These are phyloP conservation scores for Scytalopus superciliaris DNA, from an alignment of 2,113 vertebrate genomes.

Conservation along the genomic window DNA sequence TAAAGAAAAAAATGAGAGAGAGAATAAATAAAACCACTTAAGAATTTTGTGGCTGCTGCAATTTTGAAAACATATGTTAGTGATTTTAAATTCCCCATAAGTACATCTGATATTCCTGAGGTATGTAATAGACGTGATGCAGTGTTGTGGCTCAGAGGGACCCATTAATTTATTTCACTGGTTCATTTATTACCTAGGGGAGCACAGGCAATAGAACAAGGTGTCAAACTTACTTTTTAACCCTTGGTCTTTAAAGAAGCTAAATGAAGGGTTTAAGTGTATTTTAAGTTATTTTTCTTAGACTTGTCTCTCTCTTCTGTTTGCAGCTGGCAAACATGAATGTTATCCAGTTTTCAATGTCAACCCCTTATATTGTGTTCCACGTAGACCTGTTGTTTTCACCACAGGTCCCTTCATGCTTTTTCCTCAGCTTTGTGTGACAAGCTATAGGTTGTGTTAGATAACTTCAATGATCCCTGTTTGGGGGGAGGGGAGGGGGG, in stretches of 20 bases:
- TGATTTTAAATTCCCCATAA: constrained; percentile 52
- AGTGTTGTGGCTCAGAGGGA: constrained; percentile 29
- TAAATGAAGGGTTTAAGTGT: constrained; percentile 66
- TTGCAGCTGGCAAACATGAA: constrained; percentile 11
- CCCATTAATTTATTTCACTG: constrained; percentile 70
- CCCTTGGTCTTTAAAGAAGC: constrained; percentile 59
- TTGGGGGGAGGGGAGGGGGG: too few relatives aligned
- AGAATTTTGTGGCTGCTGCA: neutral
- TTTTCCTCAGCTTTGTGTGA: constrained; percentile 33
- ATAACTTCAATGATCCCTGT: constrained; percentile 20
- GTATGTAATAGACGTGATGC: constrained; percentile 37
- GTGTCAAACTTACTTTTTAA: constrained; percentile 73
- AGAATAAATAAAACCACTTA: neutral
- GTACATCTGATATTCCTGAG: constrained; percentile 31
- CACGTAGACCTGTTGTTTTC: constrained; percentile 59
- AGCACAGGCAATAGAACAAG: constrained; percentile 63
- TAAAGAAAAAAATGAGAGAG: neutral
- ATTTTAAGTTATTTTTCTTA: constrained; percentile 67
- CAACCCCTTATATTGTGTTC: constrained; percentile 11
- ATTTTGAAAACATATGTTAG: neutral
- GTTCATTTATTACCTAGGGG: constrained; percentile 69
- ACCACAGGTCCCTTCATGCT: constrained; percentile 10
- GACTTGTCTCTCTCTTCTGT: constrained; percentile 17
- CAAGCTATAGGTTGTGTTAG: constrained; percentile 48
- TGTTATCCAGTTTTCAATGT: constrained; percentile 34